Evolutionary conservation across 2,113 vertebrate species (phyloP), one percentile per base, ranked within the genome.

Genomic region (Percopsis transmontana): DNA sequence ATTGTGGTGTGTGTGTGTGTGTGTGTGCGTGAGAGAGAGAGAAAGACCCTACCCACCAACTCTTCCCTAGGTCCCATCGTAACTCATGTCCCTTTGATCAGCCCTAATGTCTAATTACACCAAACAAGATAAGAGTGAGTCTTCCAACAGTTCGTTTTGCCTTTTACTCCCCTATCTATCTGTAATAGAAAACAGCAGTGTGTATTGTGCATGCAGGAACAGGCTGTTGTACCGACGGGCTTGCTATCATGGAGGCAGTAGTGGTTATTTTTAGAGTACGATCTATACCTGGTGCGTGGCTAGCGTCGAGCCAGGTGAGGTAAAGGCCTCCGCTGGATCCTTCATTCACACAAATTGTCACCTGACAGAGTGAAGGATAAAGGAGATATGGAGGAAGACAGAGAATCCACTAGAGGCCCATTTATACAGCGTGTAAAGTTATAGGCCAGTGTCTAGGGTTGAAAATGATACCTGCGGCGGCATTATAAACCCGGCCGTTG

Each of bases 21-120:
- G 23, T 67, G 44, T 57, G 54, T 66, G 64, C 39, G 23, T 66
- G 63, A 33, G 27, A 33, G 27, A 33, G 27, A 33, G 27, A 33
- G 27, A 33, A 7, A 33, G 27, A 4, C 27, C 27, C 3, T 1
- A 61, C 56, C 44, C 65, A 19, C 44, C 57, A 45, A 51, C 24
- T 39, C 59, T 33, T 16, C 16, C 13, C 55, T 53, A 44, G 48
- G 27, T 58, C n/a, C 55, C 45, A 54, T 20, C 10, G 40, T 3
- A 19, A 58, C 41, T 38, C 41, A 18, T 18, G 55, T 80, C 57
- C 59, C 66, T 78, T 68, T 73, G 62, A 77, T 79, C 76, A 77
- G 52, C 51, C 45, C 19, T 18, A 4, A 69, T 70, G 70, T 82
- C 75, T 66, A 75, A 77, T 81, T 80, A 70, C 65, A 47, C 63